Evolutionary conservation across 1,140 invertebrate species (phyloP), one percentile per base, ranked within the genome.

Genomic region (Aplysia californica): DNA sequence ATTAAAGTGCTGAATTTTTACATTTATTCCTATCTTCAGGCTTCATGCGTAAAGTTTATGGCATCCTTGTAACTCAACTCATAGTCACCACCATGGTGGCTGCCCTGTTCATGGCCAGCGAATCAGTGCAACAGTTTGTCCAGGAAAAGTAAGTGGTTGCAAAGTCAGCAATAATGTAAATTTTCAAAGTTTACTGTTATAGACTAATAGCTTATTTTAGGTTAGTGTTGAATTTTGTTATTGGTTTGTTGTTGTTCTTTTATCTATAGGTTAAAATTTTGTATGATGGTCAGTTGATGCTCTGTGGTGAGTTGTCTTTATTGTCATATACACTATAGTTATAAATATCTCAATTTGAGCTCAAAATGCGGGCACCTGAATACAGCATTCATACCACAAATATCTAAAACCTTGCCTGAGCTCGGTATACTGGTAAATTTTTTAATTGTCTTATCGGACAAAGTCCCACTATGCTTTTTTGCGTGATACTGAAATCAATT

Each of bases 1-100:
- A 39, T 82, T 44, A 80, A 80, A 85, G n/a, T n/a, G n/a, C n/a
- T n/a, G n/a, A n/a, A n/a, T n/a, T n/a, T n/a, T n/a, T n/a, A n/a
- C n/a, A n/a, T n/a, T n/a, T n/a, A n/a, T n/a, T n/a, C n/a, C n/a
- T n/a, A n/a, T n/a, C n/a, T n/a, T n/a, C 82, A 91, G 91, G 91
- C 1, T 96, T 96, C 84, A 91, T 96, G 61, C 91, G 95, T n/a
- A 96, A 96, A 87, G 95, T 96, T 3, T 96, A 96, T 90, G 93
- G 94, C 1, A 91, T 96, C 26, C 88, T 96, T 21, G 92, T 92
- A 31, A 90, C 94, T 26, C 95, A 96, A 87, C 90, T 96, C 35
- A 87, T 95, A 35, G 89, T 94, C 5, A 96, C 94, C 15, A 91
- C 93, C 2, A 84, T 93, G 10, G 91, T 95, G 59, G 92, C 92